Evolutionary conservation across 2,797 vertebrate genomes (phyloP).

Genomic region (Rhynchonycteris naso): DNA sequence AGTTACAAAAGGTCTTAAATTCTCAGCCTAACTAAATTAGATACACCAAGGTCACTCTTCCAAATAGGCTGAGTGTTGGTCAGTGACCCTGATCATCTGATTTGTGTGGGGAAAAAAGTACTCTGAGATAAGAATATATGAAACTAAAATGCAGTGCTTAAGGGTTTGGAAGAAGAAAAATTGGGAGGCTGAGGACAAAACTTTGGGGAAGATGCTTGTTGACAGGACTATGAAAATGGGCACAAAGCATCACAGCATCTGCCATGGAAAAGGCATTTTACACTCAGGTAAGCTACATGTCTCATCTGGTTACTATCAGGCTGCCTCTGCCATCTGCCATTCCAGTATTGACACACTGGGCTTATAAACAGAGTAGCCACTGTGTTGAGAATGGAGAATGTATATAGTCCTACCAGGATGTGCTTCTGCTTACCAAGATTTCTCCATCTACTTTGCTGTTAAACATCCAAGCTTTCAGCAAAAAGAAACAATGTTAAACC

Average conservation of each 20-base stretch:
- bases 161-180: background rate
- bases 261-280: background rate
- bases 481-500: background rate
- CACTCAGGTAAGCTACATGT: background rate
- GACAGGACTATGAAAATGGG: background rate
- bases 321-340: background rate
- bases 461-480: background rate
- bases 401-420: fast-evolving
- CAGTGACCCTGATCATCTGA: background rate
- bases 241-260: background rate
- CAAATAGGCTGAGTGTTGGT: background rate
- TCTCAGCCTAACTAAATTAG: background rate
- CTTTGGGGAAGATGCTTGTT: background rate
- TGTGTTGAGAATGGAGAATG: background rate
- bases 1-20: background rate
- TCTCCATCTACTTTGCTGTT: background rate
- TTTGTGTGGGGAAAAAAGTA: background rate
- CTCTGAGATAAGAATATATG: background rate
- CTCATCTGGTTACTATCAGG: background rate
- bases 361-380: background rate
- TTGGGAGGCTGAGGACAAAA: background rate
- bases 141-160: background rate
- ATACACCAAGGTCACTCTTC: background rate
- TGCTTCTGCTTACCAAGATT: background rate
- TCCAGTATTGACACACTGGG: background rate